Evolutionary conservation across 2,113 vertebrate genomes (phyloP).

Genomic region (Alligator mississippiensis): DNA sequence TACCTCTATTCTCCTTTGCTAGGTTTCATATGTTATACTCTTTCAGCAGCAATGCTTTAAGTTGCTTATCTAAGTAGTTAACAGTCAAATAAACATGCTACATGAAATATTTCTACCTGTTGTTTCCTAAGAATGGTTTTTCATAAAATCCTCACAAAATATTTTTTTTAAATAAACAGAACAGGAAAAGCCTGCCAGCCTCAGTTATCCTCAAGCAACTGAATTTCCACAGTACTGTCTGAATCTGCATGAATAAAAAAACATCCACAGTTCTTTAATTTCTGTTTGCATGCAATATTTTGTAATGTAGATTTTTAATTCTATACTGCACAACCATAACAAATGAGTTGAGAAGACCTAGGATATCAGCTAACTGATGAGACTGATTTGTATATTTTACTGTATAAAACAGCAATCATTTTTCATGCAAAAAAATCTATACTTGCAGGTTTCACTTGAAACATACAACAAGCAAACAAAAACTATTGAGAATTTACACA

Average conservation of each 20-base stretch:
- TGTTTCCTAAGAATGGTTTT: neutral
- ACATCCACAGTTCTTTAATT: neutral
- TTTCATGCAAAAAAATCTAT: neutral
- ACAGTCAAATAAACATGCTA: neutral
- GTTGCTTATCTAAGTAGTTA: neutral
- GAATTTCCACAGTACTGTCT: neutral
- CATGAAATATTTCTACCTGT: neutral
- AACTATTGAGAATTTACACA: neutral
- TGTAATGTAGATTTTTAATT: neutral
- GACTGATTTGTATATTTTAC: neutral
- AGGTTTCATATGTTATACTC: neutral
- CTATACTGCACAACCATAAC: neutral
- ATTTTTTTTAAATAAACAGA: neutral
- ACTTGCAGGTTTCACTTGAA: neutral
- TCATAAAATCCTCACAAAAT: neutral
- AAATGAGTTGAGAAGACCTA: neutral
- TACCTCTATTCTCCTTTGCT: constrained; percentile 1
- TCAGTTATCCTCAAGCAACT: neutral
- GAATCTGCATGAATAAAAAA: neutral
- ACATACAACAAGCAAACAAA: neutral
- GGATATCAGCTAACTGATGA: neutral
- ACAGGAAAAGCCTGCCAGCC: neutral
- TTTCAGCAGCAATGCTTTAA: constrained; percentile 5
- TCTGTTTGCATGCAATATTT: neutral
- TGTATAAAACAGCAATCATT: neutral